Evolutionary conservation across 2,888 invertebrate genomes (phyloP).

Genomic region (Drosophila demipolita): DNA sequence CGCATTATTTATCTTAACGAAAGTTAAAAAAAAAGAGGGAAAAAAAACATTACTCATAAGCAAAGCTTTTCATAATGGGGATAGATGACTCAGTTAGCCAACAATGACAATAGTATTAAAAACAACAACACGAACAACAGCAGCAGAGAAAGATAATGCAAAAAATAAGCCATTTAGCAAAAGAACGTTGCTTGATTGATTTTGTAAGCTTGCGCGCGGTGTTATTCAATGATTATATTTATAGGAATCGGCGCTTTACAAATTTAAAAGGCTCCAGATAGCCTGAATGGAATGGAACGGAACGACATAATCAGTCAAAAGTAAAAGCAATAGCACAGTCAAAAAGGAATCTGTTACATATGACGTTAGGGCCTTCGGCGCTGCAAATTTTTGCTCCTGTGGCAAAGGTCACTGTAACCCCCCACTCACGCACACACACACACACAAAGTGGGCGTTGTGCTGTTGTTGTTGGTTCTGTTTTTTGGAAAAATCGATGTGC

Average conservation of each 20-base stretch:
- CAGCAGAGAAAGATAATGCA: conserved; percentile 14
- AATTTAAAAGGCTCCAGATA: conserved; percentile 19
- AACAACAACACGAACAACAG: background rate
- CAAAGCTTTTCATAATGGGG: conserved; percentile 4
- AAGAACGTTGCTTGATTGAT: conserved; percentile 46
- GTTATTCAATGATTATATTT: conserved; percentile 14
- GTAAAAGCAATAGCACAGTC: background rate
- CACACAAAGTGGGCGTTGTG: conserved; percentile 12
- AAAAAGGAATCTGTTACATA: conserved; percentile 18
- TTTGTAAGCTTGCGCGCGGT: conserved; percentile 12
- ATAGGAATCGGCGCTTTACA: conserved; percentile 14
- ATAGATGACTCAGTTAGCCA: conserved; percentile 35
- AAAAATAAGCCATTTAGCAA: conserved; percentile 54
- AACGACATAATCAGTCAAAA: conserved; percentile 1
- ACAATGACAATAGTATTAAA: conserved; percentile 19
- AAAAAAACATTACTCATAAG: conserved; percentile 38
- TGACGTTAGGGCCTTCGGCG: background rate
- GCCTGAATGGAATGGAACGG: background rate
- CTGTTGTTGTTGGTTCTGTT: conserved; percentile 14
- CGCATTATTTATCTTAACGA: background rate
- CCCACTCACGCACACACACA: background rate
- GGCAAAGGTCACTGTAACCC: conserved; percentile 50
- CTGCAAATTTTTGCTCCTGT: conserved; percentile 41
- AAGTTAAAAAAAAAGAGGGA: background rate
- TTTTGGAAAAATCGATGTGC: conserved; percentile 55